Evolutionary conservation across 1,140 invertebrate genomes (phyloP), one percentile per base, ranked within the genome.

Genomic region (Leptinotarsa lineolata): DNA sequence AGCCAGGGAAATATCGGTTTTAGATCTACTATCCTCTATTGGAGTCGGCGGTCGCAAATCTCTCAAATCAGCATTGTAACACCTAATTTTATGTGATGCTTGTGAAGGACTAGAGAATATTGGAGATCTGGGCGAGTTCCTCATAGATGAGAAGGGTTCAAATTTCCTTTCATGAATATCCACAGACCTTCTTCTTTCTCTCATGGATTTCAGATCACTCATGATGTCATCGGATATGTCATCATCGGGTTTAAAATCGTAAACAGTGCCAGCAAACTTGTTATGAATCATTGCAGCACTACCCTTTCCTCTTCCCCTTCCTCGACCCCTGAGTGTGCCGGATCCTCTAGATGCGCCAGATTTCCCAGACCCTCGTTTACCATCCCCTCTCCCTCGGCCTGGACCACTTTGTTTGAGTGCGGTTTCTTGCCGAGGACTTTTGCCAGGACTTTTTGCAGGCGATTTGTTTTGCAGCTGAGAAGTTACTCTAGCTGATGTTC

Each of bases 191-290:
- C 94, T 87, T 30, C 93, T 88, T 78, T 96, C 94, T 18, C 94
- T 85, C 87, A 95, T 89, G 13, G 92, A 91, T 79, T 93, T 89
- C 3, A 95, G 82, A 85, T 95, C 93, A 73, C 93, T 92, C 70
- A 94, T 91, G 77, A 88, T 90, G 39, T 92, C 90, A 72, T 91
- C 92, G 11, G 90, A 90, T 11, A 92, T 90, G 77, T 95, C 94
- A 77, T 95, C 94, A 75, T 95, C 92, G 72, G 93, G 94, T 82
- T 95, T 92, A 77, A 94, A 90, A 80, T 94, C 93, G 76, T 95
- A 96, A 1, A 95, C 94, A 1, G 94, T 95, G 3, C 94, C 94
- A 4, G 91, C 90, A 24, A 96, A 86, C 83, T 94, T 94, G 79
- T 90, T 93, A 69, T 91, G 90, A 59, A 92, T 92, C 0, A 88